Evolutionary conservation across 2,113 vertebrate genomes (phyloP).

Genomic region (Nibea albiflora): DNA sequence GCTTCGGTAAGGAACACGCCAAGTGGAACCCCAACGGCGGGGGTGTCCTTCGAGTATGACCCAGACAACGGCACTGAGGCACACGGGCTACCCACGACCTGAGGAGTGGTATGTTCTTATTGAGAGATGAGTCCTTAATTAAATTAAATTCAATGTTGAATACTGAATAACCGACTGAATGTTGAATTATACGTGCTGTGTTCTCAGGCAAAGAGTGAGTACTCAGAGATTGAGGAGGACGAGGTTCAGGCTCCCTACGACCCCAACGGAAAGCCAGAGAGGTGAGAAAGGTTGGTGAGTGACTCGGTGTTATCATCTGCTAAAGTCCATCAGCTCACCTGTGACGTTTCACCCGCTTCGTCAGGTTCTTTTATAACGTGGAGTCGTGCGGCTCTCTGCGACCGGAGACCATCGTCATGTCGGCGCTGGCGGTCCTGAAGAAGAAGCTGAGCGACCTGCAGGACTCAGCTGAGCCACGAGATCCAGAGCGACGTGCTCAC

Average conservation of each 20-base stretch:
- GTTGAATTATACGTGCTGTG: background rate
- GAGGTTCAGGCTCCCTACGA: slow-evolving; percentile 95
- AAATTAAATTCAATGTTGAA: background rate
- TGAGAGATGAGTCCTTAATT: too few relatives aligned
- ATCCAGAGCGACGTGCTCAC: slow-evolving; percentile 97
- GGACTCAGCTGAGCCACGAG: slow-evolving; percentile 96
- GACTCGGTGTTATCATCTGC: background rate
- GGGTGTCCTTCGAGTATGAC: slow-evolving; percentile 97
- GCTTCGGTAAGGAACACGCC: slow-evolving; percentile 97
- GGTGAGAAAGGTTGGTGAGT: slow-evolving; percentile 79
- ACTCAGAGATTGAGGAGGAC: slow-evolving; percentile 97
- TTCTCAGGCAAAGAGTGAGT: slow-evolving; percentile 95
- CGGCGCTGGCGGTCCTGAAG: slow-evolving; percentile 93
- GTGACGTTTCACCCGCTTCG: accelerated
- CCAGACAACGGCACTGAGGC: slow-evolving; percentile 95
- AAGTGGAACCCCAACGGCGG: slow-evolving; percentile 98
- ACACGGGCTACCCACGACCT: slow-evolving; percentile 95
- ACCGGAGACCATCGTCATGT: slow-evolving; percentile 96
- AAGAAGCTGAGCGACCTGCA: slow-evolving; percentile 98
- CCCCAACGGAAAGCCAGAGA: slow-evolving; percentile 96
- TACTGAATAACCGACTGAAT: accelerated
- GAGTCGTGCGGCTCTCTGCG: slow-evolving; percentile 97
- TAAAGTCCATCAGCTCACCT: background rate
- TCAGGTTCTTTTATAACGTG: slow-evolving; percentile 97
- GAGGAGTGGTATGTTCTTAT: slow-evolving; percentile 90